Conservation (phyloP, 2,113 vertebrate genomes). For the Panthera uncia region DNA sequence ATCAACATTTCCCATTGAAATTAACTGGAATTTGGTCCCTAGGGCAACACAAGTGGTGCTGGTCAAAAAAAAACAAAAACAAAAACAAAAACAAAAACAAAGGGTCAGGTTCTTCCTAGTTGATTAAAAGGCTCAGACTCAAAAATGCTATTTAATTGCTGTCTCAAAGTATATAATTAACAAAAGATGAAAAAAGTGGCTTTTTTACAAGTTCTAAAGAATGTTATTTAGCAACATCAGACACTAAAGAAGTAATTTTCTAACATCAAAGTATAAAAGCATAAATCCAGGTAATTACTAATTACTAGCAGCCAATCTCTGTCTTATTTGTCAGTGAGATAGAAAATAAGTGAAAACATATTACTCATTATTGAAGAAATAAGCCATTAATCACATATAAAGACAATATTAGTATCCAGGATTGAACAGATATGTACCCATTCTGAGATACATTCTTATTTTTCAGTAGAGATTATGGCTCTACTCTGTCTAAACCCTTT, state of each 20-base stretch:
- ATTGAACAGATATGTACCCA: not conserved
- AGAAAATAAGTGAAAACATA: slow-evolving; percentile 35
- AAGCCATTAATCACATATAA: not conserved
- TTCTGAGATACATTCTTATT: not conserved
- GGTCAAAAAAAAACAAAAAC: not conserved
- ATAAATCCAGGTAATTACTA: slow-evolving; percentile 33
- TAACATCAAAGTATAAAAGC: slow-evolving; percentile 64
- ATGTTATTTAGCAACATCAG: slow-evolving; percentile 57
- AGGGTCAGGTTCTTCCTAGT: not conserved
- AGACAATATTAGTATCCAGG: not conserved
- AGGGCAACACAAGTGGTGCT: not conserved
- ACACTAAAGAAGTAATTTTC: slow-evolving; percentile 57
- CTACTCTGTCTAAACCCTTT: not conserved
- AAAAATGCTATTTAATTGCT: slow-evolving; percentile 39
- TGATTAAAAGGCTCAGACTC: slow-evolving; percentile 59
- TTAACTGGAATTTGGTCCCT: slow-evolving; percentile 32
- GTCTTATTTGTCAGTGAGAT: not conserved
- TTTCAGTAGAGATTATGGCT: not conserved
- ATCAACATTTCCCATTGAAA: not conserved
- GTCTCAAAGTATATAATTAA: slow-evolving; percentile 48
- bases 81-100: not conserved
- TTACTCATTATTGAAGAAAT: not conserved
- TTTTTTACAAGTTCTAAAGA: slow-evolving; percentile 41
- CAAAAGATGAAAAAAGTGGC: slow-evolving; percentile 40
- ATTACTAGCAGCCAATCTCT: not conserved